A percentile compares a stretch with the other conserved stretches of the same genome.
Evolutionary conservation across 2,888 invertebrate genomes (phyloP).

Genomic region (Aricia artaxerxes): DNA sequence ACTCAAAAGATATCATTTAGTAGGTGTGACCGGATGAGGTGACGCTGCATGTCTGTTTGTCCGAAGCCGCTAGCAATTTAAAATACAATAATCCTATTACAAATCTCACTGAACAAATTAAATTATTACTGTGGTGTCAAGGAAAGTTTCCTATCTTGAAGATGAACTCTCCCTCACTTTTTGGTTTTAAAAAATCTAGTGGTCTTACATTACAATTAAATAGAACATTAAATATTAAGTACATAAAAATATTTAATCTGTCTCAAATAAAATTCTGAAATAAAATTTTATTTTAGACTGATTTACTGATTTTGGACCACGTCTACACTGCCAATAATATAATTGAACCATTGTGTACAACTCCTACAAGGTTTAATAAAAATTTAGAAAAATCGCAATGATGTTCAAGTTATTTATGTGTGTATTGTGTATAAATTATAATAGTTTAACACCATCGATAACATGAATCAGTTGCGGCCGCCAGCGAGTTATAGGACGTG

Average conservation of each 20-base stretch:
- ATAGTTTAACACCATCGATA: slow-evolving; percentile 44
- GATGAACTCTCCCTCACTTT: background rate
- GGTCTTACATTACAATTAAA: background rate
- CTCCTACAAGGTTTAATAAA: too few species aligned
- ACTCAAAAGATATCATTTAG: slow-evolving; percentile 26
- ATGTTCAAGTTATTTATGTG: too few species aligned
- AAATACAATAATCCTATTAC: slow-evolving; percentile 21
- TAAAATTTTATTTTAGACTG: background rate
- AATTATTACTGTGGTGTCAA: background rate
- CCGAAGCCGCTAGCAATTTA: slow-evolving; percentile 13
- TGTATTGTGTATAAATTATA: background rate
- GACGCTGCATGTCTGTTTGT: slow-evolving; percentile 17
- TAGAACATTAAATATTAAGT: too few species aligned
- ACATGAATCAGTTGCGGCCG: slow-evolving; percentile 72
- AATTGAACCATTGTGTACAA: too few species aligned
- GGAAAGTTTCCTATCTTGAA: background rate
- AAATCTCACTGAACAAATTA: slow-evolving; percentile 14
- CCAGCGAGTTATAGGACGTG: slow-evolving; percentile 72
- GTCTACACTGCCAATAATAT: too few species aligned
- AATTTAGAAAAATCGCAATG: too few species aligned
- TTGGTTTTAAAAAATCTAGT: background rate
- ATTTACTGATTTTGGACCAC: too few species aligned
- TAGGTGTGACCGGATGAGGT: slow-evolving; percentile 24
- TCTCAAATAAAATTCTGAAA: background rate
- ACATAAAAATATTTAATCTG: background rate